A percentile compares a stretch with the other conserved stretches of the same genome.
Evolutionary conservation across 2,888 invertebrate genomes (phyloP).

Genomic region (Diaprepes abbreviatus): DNA sequence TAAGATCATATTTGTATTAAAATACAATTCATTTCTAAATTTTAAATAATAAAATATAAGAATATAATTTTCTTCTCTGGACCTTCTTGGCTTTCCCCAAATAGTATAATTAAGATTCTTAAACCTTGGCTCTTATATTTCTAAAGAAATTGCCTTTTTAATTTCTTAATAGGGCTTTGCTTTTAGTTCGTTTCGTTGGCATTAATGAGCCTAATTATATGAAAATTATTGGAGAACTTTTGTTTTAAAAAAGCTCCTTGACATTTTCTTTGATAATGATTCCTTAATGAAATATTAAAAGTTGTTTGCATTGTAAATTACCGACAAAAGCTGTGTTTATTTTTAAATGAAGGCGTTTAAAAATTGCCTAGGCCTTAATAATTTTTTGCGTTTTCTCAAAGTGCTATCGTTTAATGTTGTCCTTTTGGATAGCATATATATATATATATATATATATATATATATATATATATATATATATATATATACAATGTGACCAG

Average conservation of each 20-base stretch:
- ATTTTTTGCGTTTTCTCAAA: too few relatives aligned
- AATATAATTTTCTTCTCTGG: not conserved
- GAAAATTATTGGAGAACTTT: not conserved
- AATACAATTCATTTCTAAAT: too few relatives aligned
- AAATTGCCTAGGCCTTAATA: not conserved
- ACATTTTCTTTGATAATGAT: not conserved
- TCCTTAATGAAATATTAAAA: constrained; percentile 1
- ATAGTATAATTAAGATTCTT: not conserved
- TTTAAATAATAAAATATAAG: too few relatives aligned
- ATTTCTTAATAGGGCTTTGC: not conserved
- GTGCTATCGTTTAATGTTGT: too few relatives aligned
- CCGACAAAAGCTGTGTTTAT: not conserved
- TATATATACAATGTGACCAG: too few relatives aligned
- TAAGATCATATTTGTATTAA: too few relatives aligned
- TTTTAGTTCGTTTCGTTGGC: not conserved
- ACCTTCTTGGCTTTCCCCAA: too few relatives aligned
- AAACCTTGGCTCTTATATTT: not conserved
- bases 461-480: too few relatives aligned
- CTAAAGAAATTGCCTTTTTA: not conserved
- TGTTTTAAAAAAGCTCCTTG: not conserved
- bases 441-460: too few relatives aligned
- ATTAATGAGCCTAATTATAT: not conserved
- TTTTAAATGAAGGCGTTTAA: not conserved
- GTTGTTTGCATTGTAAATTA: constrained; percentile 1
- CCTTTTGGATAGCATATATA: too few relatives aligned